These are phyloP conservation scores for Euplagia quadripunctaria DNA, from an alignment of 2,888 invertebrate genomes.

Conservation along the genomic window DNA sequence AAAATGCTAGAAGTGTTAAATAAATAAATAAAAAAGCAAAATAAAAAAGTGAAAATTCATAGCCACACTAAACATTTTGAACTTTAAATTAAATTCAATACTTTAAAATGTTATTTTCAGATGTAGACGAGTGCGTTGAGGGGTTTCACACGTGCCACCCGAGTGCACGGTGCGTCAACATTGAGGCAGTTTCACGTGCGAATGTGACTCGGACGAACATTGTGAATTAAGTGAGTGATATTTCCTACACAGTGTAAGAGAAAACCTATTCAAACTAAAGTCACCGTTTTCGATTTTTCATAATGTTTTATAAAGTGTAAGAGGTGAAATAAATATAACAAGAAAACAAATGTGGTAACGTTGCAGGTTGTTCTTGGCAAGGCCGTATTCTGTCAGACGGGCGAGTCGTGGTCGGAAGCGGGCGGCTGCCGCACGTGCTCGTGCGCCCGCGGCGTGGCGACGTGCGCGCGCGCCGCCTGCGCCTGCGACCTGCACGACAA, in stretches of 20 bases:
- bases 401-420: constrained; percentile 83
- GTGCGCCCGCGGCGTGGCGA: constrained; percentile 88
- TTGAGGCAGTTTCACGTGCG: constrained; percentile 92
- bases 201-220: constrained; percentile 88
- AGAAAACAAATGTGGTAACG: not conserved
- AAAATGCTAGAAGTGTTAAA: no score
- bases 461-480: constrained; percentile 90
- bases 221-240: constrained; percentile 89
- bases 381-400: constrained; percentile 89
- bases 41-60: no score
- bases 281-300: not conserved
- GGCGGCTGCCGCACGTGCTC: constrained; percentile 83
- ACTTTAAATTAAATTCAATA: no score
- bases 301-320: not conserved
- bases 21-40: no score
- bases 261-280: not conserved
- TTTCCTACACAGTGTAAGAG: not conserved
- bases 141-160: constrained; percentile 93
- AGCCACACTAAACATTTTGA: no score
- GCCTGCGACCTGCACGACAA: constrained; percentile 87
- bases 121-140: constrained; percentile 94
- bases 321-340: not conserved
- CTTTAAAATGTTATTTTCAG: constrained; percentile 76
- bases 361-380: constrained; percentile 91
- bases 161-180: constrained; percentile 92